phyloP scores from a whole-genome alignment of 2,113 vertebrate species.

The Indri indri region DNA sequence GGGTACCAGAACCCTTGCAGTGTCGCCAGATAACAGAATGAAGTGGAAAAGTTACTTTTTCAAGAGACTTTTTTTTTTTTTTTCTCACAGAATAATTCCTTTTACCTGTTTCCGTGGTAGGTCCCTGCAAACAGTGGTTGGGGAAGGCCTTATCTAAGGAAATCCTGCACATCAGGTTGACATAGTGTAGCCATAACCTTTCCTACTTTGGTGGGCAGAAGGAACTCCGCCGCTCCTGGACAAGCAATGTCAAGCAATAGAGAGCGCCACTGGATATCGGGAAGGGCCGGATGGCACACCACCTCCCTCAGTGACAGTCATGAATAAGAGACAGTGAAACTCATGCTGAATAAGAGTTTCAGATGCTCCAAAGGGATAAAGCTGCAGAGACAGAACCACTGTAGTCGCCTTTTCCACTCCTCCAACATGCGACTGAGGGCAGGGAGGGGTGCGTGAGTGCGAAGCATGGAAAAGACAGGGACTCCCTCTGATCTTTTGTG shows the following conservation, averaged over 20 bases:
- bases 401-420: background rate
- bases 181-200: background rate
- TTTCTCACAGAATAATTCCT: background rate
- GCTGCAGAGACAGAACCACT: background rate
- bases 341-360: constrained; percentile 4
- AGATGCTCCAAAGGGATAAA: background rate
- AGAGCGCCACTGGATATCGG: background rate
- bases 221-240: background rate
- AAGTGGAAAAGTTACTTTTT: background rate
- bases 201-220: background rate
- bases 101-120: background rate
- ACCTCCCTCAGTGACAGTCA: background rate
- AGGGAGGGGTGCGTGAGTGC: background rate
- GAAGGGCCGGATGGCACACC: background rate
- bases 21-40: background rate
- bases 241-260: background rate
- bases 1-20: background rate
- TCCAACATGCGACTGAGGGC: background rate
- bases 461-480: background rate
- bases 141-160: background rate
- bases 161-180: background rate
- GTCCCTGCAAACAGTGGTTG: background rate
- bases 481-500: background rate
- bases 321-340: background rate
- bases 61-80: background rate